A percentile compares a stretch with the other conserved stretches of the same genome.
These are phyloP conservation scores for Rissa tridactyla DNA, from an alignment of 2,113 vertebrate genomes.

Conservation along the genomic window DNA sequence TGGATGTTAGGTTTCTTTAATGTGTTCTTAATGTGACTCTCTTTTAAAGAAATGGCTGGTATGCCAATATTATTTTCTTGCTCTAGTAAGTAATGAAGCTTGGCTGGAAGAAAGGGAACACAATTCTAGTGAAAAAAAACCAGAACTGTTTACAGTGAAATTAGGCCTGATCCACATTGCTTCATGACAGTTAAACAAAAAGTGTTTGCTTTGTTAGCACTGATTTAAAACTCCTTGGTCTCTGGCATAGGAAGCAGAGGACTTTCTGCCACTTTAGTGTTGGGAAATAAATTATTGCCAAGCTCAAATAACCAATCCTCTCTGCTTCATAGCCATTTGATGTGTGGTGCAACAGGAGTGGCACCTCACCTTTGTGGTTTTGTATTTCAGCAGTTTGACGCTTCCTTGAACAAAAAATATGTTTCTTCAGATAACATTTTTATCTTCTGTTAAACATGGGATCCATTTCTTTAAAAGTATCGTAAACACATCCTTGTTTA, in stretches of 20 bases:
- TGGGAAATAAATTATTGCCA: neutral
- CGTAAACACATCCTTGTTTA: neutral
- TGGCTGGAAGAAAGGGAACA: neutral
- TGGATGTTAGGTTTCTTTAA: neutral
- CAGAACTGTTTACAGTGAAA: slow-evolving; percentile 2
- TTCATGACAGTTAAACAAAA: neutral
- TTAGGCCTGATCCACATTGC: neutral
- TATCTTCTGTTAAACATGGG: neutral
- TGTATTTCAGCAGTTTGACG: neutral
- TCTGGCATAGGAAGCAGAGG: neutral
- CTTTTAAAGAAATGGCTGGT: neutral
- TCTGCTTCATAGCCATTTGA: neutral
- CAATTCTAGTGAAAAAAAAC: neutral
- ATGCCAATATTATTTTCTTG: neutral
- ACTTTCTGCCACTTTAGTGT: neutral
- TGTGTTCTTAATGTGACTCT: neutral
- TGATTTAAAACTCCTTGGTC: neutral
- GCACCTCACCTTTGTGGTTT: fast-evolving
- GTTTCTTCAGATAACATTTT: neutral
- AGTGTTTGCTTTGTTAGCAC: neutral
- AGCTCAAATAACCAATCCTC: neutral
- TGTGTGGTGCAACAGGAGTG: neutral
- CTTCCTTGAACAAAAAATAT: neutral
- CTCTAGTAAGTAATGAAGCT: neutral
- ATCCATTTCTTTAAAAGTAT: neutral